phyloP scores from a whole-genome alignment of 2,113 vertebrate species.

The Scomber scombrus region DNA sequence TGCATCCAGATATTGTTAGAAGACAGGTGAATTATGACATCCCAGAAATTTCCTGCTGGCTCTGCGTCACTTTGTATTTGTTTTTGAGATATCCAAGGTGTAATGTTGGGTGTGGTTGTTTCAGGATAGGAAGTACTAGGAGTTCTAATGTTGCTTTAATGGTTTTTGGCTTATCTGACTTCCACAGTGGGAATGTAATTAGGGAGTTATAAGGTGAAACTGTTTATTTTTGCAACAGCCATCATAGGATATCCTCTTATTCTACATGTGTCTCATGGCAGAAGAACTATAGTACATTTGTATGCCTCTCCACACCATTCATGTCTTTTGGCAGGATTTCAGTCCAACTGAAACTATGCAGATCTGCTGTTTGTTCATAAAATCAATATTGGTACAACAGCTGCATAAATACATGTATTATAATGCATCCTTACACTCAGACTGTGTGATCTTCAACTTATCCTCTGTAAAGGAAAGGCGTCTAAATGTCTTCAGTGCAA shows the following conservation, averaged over 20 bases:
- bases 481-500: neutral
- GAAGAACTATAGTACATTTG: constrained; percentile 15
- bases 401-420: neutral
- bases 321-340: constrained; percentile 15
- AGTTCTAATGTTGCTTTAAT: constrained; percentile 71
- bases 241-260: constrained; percentile 73
- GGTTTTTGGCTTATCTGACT: constrained; percentile 78
- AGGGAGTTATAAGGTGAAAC: constrained; percentile 59
- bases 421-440: neutral
- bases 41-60: constrained; percentile 40
- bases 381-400: neutral
- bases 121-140: constrained; percentile 65
- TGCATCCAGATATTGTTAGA: constrained; percentile 49
- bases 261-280: constrained; percentile 35
- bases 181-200: constrained; percentile 74
- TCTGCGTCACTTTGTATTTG: constrained; percentile 50
- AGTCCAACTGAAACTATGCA: neutral
- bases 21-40: constrained; percentile 51
- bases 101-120: constrained; percentile 45
- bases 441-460: neutral
- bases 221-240: constrained; percentile 65
- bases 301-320: neutral
- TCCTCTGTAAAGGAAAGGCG: constrained; percentile 6
- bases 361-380: neutral
- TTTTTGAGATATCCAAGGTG: constrained; percentile 64